Base-by-base conservation (phyloP, 2,113 vertebrate species). In the Genyomyrus donnyi region DNA sequence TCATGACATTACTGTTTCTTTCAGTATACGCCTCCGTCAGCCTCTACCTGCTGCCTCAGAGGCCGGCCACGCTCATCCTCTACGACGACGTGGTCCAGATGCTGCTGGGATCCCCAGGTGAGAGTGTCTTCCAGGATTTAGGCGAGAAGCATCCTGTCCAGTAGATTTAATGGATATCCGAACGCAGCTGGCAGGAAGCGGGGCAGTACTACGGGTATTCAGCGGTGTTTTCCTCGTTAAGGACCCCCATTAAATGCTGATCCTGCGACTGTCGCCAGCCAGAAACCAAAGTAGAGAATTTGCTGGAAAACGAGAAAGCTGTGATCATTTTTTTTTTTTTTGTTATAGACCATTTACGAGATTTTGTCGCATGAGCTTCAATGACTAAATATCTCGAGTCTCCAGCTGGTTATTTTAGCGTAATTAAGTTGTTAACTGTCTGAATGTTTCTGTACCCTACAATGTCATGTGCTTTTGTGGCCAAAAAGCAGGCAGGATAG, bases 41-140 rank as follows among this genome's bases (percentile, higher is more conserved):
- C 93, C 96, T 97, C 87, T 96, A 97, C 92, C 93, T 97, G 91
- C 95, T 97, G 62, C 96, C 97, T 0, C 96, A 97, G 94, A 93
- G 95, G 24, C 96, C 96, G 0, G 96, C 97, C 90, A 97, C 97
- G 3, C 96, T 97, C 90, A 97, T 97, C 94, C 96, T 97, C 89
- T 97, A 96, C 91, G 96, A 97, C 91, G 97, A 97, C 91, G 93
- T 96, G 89, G 95, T 97, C 85, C 97, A 97, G 91, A 96, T 97
- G 92, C 95, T 97, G 17, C 88, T 97, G 91, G 96, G 97, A 53
- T 96, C 96, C 86, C 97, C 97, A 84, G 97, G 97, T 97, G 94
- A 95, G 94, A 88, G 1, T 0, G 27, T 15, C 87, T 35, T 86
- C 85, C 50, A 1, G 35, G 74, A 80, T 3, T 80, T 39, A 19